Evolutionary conservation across 2,113 vertebrate genomes (phyloP), one percentile per base, ranked within the genome.

Genomic region (Clarias macrocephalus): DNA sequence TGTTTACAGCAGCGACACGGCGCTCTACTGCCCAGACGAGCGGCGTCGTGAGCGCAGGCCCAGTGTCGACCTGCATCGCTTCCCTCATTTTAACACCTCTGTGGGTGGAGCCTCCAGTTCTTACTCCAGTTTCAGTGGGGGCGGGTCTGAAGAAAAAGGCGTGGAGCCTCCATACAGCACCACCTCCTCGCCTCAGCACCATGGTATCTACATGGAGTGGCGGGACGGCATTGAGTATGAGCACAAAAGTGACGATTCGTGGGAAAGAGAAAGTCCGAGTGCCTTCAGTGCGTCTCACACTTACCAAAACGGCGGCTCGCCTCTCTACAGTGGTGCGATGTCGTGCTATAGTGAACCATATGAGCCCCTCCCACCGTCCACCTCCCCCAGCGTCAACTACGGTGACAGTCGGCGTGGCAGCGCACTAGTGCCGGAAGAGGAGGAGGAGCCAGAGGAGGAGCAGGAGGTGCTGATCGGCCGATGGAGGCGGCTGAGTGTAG

Each of bases 81-180:
- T 97, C 95, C 33, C 93, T 96, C 97, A 97, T 93, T 99, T 97
- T 86, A 90, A 95, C 0, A 92, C 94, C 83, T 87, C 92, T 0
- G 95, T 98, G 7, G 94, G 96, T 30, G 96, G 95, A 0, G 96
- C 96, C 11, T 98, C 98, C 89, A 99, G 98, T 93, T 97, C 97
- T 80, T 99, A 98, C 91, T 99, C 97, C 62, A 99, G 98, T 93
- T 99, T 99, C 94, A 99, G 97, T 0, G 96, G 90, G 16, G 94
- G 94, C 56, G 97, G 97, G 0, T 98, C 97, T 0, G 97, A 98
- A 89, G 98, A 99, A 92, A 98, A 99, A 94, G 97, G 96, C 83
- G 96, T 96, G 0, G 96, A 93, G 9, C 93, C 96, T 9, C 97
- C 96, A 66, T 96, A 97, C 92, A 95, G 97, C 89, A 96, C 96